These are phyloP conservation scores for Thalpophila matura DNA, from an alignment of 2,888 invertebrate genomes.

Conservation along the genomic window DNA sequence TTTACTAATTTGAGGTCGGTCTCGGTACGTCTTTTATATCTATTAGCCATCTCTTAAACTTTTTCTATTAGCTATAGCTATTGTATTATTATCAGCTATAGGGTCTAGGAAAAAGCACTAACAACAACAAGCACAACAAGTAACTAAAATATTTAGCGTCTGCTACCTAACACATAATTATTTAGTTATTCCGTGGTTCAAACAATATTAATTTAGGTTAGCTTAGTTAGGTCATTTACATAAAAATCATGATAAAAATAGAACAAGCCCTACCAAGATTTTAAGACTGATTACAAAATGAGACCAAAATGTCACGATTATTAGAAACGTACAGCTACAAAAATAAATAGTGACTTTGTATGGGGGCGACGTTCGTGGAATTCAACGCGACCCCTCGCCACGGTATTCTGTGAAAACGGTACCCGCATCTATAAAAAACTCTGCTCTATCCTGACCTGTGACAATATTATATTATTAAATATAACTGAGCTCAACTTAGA, in stretches of 20 bases:
- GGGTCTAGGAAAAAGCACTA: too few species aligned
- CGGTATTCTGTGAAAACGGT: conserved; percentile 63
- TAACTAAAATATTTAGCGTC: too few species aligned
- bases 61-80: too few species aligned
- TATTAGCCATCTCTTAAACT: too few species aligned
- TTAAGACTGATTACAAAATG: conserved; percentile 37
- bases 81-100: too few species aligned
- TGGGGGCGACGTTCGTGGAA: conserved; percentile 66
- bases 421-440: conserved; percentile 60
- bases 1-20: too few species aligned
- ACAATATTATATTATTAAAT: conserved; percentile 43
- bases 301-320: conserved; percentile 34
- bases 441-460: conserved; percentile 58
- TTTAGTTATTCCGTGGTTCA: too few species aligned
- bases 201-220: too few species aligned
- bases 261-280: conserved; percentile 11
- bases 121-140: too few species aligned
- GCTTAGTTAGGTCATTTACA: too few species aligned
- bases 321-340: conserved; percentile 48
- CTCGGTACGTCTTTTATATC: too few species aligned
- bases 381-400: conserved; percentile 56
- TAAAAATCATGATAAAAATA: conserved; percentile 14
- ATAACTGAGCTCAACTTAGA: conserved; percentile 46
- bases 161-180: too few species aligned
- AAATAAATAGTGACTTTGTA: conserved; percentile 62